Evolutionary conservation across 2,113 vertebrate genomes (phyloP), one percentile per base, ranked within the genome.

Genomic region (Leucosticte australis): DNA sequence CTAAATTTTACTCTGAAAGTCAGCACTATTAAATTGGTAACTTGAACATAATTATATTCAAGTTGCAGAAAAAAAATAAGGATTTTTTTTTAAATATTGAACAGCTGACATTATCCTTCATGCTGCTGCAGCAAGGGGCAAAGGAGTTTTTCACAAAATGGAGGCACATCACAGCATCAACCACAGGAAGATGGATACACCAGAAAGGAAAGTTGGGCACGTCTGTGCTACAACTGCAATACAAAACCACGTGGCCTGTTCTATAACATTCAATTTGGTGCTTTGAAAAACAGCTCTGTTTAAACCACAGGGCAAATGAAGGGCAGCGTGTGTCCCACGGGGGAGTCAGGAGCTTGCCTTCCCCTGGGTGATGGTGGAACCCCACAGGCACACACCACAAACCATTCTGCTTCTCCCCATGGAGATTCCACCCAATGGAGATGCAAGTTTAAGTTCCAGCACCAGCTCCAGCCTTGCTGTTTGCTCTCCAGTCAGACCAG

Each of bases 81-180:
- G 4, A 2, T n/a, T 50, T 10, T 28, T 15, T 2, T 1, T 14
- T 5, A 49, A 62, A 63, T 14, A 47, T 1, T 41, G 31, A 68
- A 64, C 5, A 71, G 10, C 27, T 63, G 17, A 64, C 22, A n/a
- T 81, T 31, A 15, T 24, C 14, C 35, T 60, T 74, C 44, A 16
- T 5, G 5, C 11, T 70, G 35, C 77, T 31, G 14, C 18, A 33
- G 44, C 31, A n/a, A 31, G 35, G 47, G 42, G n/a, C 13, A 67
- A 65, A 81, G 30, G 33, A 30, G 16, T 7, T 68, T 65, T 39
- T 11, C 47, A 59, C 63, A 52, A 67, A 74, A 88, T 28, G 55
- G 60, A 88, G 52, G 57, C 33, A 76, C 0, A 0, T 41, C 10
- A 15, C 15, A 84, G 23, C 64, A 53, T 19, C 33, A 39, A 7